phyloP scores from a whole-genome alignment of 1,140 invertebrate species.

The Drosophila auraria region DNA sequence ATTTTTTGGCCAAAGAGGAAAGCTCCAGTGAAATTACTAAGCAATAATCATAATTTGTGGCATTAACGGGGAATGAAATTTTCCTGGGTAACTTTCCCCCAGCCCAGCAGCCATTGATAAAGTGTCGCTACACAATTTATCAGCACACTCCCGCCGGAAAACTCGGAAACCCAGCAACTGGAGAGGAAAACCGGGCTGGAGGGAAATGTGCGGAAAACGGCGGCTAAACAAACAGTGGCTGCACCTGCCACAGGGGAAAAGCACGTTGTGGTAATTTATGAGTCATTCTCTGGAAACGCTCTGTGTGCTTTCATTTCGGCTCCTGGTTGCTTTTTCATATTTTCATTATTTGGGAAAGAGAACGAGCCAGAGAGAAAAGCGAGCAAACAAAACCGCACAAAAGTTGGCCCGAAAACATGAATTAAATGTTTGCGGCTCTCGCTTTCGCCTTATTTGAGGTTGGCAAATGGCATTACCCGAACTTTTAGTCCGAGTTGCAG shows the following conservation, averaged over 20 bases:
- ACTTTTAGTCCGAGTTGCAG: constrained; percentile 17
- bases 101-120: constrained; percentile 34
- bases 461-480: constrained; percentile 35
- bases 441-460: constrained; percentile 11
- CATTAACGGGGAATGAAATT: constrained; percentile 50
- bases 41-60: constrained; percentile 81
- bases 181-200: not conserved
- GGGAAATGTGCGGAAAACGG: constrained; percentile 23
- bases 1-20: constrained; percentile 34
- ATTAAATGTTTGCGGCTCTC: constrained; percentile 45
- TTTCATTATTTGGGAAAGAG: constrained; percentile 56
- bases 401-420: constrained; percentile 33
- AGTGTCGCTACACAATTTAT: constrained; percentile 59
- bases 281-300: constrained; percentile 63
- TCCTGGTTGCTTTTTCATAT: constrained; percentile 33
- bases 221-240: constrained; percentile 38
- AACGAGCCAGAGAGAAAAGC: not conserved
- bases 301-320: constrained; percentile 49
- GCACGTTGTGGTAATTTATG: constrained; percentile 72
- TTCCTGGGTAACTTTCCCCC: constrained; percentile 30
- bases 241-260: constrained; percentile 71
- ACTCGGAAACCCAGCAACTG: not conserved
- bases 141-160: constrained; percentile 28
- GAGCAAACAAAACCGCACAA: constrained; percentile 67
- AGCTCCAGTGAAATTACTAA: constrained; percentile 59